Evolutionary conservation across 2,888 invertebrate genomes (phyloP), one percentile per base, ranked within the genome.

Genomic region (Drosophila quasianomalipes): DNA sequence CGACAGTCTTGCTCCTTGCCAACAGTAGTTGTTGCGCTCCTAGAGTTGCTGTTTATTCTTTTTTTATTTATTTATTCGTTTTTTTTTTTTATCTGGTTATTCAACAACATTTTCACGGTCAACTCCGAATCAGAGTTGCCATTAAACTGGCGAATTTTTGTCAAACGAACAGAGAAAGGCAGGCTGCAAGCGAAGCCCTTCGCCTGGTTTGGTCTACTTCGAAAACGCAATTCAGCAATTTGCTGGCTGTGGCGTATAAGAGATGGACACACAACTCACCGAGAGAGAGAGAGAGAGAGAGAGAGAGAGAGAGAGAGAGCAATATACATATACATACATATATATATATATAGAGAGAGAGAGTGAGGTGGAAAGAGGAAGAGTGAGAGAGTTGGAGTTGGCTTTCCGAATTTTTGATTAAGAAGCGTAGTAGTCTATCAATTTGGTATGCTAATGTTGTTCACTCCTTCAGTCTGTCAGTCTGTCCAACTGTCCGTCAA

Each of bases 101-200:
- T 51, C 33, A 44, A 57, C 26, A 55, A 63, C 41, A 31, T 70
- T 74, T 79, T 81, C 81, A 81, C 71, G 81, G 81, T 81, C 81
- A 81, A 58, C 78, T 57, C 47, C 53, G 63, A 67, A 70, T 33
- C 74, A 76, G 59, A 37, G 76, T 70, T 69, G 53, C 52, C 63
- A 47, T 41, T 22, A 54, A 73, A 74, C 76, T 76, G 65, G 51
- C 61, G 19, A 22, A 12, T 41, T 53, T 31, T 37, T 28, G 52
- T 39, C 19, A 57, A 57, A 4, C 31, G 19, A 39, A 39, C 39
- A 2, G n/a, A 44, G 41, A 28, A 28, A 31, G n/a, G 2, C 22
- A 9, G 57, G 41, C 57, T 58, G 57, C 41, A 41, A 44, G 16
- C 41, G 4, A 31, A 58, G 16, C 16, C 28, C 30, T 4, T 16